A percentile compares a stretch with the other conserved stretches of the same genome.
phyloP scores from a whole-genome alignment of 1,140 invertebrate genomes.

The Dreissena rostriformis region DNA sequence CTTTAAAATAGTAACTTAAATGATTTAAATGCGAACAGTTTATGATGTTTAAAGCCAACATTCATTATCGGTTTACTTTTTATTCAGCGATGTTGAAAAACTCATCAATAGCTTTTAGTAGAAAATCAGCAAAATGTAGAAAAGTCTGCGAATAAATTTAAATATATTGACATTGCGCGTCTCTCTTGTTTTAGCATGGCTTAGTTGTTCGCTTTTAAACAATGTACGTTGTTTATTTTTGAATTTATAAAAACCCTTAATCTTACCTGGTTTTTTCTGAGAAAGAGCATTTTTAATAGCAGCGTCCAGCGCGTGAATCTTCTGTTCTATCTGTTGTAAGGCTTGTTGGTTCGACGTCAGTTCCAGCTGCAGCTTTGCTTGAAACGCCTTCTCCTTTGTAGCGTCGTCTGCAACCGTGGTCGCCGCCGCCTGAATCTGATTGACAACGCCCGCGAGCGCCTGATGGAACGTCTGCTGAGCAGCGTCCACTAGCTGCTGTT shows the following conservation, averaged over 20 bases:
- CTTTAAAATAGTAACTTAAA: too few species aligned
- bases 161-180: not conserved
- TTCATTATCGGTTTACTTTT: too few species aligned
- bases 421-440: slow-evolving; percentile 10
- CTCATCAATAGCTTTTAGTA: too few species aligned
- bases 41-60: too few species aligned
- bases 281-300: slow-evolving; percentile 15
- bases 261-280: slow-evolving; percentile 12
- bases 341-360: slow-evolving; percentile 11
- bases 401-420: slow-evolving; percentile 1
- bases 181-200: not conserved
- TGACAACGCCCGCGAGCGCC: not conserved
- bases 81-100: too few species aligned
- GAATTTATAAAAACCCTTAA: too few species aligned
- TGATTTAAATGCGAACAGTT: too few species aligned
- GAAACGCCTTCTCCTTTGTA: not conserved
- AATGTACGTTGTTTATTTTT: too few species aligned
- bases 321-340: slow-evolving; percentile 2
- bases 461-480: slow-evolving; percentile 32
- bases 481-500: slow-evolving; percentile 27
- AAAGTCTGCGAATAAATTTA: too few species aligned
- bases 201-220: not conserved
- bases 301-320: slow-evolving; percentile 16
- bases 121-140: too few species aligned
- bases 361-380: slow-evolving; percentile 24